Percentiles rank a stretch among this genome's conserved stretches.
These are phyloP conservation scores for Oncorhynchus mykiss DNA, from an alignment of 2,113 vertebrate species.

Conservation along the genomic window DNA sequence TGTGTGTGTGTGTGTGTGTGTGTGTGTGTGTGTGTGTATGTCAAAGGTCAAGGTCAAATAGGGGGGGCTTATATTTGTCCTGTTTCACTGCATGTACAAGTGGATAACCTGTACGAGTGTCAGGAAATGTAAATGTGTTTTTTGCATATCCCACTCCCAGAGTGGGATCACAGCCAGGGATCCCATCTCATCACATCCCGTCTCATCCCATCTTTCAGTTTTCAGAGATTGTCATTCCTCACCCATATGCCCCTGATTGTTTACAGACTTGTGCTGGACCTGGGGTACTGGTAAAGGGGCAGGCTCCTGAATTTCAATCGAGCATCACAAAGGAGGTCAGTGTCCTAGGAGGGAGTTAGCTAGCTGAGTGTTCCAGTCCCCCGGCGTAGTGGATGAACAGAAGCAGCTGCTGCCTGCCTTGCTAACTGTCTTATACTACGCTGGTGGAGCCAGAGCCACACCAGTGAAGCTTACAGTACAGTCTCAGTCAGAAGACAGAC, in stretches of 20 bases:
- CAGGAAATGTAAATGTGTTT: no score
- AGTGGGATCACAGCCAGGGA: no score
- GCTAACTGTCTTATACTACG: no score
- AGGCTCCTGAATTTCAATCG: slow-evolving; percentile 5
- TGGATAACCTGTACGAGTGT: no score
- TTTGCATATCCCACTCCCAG: no score
- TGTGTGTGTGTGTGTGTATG: no score
- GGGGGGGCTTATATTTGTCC: no score
- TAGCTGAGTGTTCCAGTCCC: not conserved
- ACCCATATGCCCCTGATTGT: not conserved
- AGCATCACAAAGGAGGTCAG: not conserved
- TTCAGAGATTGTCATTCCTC: not conserved
- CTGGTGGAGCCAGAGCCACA: no score
- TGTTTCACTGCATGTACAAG: no score
- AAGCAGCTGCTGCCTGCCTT: not conserved
- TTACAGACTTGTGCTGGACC: not conserved
- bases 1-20: no score
- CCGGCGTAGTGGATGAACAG: not conserved
- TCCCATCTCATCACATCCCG: no score
- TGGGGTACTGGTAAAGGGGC: not conserved
- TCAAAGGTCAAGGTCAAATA: no score
- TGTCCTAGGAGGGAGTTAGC: slow-evolving; percentile 1
- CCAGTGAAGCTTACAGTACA: not conserved
- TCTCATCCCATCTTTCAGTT: not conserved
- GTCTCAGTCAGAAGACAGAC: not conserved